phyloP scores from a whole-genome alignment of 2,888 invertebrate species.

The Antheraea yamamai region DNA sequence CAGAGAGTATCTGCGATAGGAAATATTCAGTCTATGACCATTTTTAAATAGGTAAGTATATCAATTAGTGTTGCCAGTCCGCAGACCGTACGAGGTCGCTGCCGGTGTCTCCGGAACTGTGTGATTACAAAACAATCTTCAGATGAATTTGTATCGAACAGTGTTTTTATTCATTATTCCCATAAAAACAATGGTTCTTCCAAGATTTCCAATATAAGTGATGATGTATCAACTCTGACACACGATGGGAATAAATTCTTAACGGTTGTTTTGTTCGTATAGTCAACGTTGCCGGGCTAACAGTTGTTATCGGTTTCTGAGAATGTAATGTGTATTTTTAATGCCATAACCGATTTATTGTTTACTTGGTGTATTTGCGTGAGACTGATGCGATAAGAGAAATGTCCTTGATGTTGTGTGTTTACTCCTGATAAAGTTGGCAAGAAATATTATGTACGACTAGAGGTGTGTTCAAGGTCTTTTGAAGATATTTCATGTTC shows the following conservation, averaged over 20 bases:
- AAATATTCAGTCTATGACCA: not conserved
- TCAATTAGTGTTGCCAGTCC: not conserved
- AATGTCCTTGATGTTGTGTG: not conserved
- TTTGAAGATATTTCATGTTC: not conserved
- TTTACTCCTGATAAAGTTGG: not conserved
- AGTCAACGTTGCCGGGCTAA: not conserved
- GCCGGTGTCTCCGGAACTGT: not conserved
- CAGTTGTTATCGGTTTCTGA: not conserved
- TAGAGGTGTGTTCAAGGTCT: not conserved
- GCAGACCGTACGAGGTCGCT: not conserved
- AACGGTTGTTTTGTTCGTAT: not conserved
- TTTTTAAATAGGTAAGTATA: too few species aligned
- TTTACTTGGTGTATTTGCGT: slow-evolving; percentile 14
- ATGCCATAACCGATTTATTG: slow-evolving; percentile 6
- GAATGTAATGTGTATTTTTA: slow-evolving; percentile 13
- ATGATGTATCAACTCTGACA: slow-evolving; percentile 9
- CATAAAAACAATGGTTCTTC: not conserved
- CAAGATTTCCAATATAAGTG: slow-evolving; percentile 1
- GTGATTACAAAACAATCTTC: not conserved
- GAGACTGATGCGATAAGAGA: slow-evolving; percentile 10
- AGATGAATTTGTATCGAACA: not conserved
- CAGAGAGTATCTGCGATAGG: not conserved
- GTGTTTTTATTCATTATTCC: not conserved
- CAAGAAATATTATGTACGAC: not conserved
- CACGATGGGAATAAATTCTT: not conserved